A percentile compares a stretch with the other conserved stretches of the same genome.
These are phyloP conservation scores for Sitta carolinensis DNA, from an alignment of 2,797 vertebrate genomes.

Conservation along the genomic window DNA sequence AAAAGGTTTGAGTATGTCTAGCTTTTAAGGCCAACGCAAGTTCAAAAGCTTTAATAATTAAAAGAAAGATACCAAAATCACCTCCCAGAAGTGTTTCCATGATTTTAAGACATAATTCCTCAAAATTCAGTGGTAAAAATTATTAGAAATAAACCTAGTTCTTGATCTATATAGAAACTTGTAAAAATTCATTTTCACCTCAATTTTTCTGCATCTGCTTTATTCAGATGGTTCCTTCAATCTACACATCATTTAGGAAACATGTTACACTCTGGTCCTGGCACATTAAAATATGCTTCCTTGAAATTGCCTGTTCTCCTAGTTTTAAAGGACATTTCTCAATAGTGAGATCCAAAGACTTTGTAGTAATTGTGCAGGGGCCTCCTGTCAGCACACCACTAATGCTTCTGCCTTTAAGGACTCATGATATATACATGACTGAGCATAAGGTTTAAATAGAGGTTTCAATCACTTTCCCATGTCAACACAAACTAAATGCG, in stretches of 20 bases:
- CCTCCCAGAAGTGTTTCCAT: background rate
- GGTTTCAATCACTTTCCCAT: background rate
- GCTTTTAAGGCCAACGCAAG: background rate
- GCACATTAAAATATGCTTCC: background rate
- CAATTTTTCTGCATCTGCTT: background rate
- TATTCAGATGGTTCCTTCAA: background rate
- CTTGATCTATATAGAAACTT: background rate
- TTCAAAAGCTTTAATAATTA: background rate
- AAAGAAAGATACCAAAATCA: background rate
- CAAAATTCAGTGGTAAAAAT: background rate
- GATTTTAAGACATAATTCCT: background rate
- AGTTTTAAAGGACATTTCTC: background rate
- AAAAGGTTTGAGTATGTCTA: background rate
- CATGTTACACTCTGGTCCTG: background rate
- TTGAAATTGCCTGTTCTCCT: background rate
- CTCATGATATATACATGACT: background rate
- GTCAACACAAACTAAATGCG: background rate
- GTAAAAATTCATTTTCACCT: background rate
- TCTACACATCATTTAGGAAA: background rate
- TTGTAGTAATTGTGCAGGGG: background rate
- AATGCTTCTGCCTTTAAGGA: background rate
- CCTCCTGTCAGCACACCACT: background rate
- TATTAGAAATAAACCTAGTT: background rate
- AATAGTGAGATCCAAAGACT: background rate
- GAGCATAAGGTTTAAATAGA: background rate